Percentiles rank a stretch among this genome's conserved stretches.
phyloP scores from a whole-genome alignment of 2,113 vertebrate genomes.

The Haplotaxodon microlepis region DNA sequence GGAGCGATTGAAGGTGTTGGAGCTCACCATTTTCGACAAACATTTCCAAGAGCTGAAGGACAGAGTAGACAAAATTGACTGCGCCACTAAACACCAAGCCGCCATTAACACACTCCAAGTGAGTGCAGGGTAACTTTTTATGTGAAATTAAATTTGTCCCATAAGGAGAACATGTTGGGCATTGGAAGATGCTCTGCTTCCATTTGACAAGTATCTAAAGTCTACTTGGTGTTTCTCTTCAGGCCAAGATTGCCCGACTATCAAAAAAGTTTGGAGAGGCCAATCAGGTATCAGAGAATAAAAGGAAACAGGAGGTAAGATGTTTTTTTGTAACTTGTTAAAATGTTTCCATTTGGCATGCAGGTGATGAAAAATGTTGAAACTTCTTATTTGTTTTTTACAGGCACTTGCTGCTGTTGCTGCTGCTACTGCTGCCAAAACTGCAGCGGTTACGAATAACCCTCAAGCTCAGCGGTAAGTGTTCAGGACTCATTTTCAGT shows the following conservation, averaged over 20 bases:
- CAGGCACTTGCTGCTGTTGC: constrained; percentile 34
- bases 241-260: constrained; percentile 90
- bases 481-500: not conserved
- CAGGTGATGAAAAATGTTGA: not conserved
- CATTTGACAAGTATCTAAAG: not conserved
- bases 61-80: constrained; percentile 89
- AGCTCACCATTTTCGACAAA: constrained; percentile 84
- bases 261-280: constrained; percentile 92
- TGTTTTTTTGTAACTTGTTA: not conserved
- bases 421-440: constrained; percentile 37
- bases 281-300: constrained; percentile 84
- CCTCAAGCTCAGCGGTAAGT: constrained; percentile 62
- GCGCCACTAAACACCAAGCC: constrained; percentile 84
- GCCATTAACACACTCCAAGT: constrained; percentile 87
- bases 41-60: constrained; percentile 84
- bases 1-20: constrained; percentile 80
- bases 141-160: not conserved
- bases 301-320: constrained; percentile 85
- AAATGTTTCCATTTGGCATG: not conserved
- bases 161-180: not conserved
- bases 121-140: not conserved
- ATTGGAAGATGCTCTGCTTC: not conserved
- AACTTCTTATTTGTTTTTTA: not conserved
- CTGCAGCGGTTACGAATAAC: constrained; percentile 4
- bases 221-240: not conserved